These are phyloP conservation scores for Heliconius erato DNA, from an alignment of 2,888 invertebrate species.

Conservation along the genomic window DNA sequence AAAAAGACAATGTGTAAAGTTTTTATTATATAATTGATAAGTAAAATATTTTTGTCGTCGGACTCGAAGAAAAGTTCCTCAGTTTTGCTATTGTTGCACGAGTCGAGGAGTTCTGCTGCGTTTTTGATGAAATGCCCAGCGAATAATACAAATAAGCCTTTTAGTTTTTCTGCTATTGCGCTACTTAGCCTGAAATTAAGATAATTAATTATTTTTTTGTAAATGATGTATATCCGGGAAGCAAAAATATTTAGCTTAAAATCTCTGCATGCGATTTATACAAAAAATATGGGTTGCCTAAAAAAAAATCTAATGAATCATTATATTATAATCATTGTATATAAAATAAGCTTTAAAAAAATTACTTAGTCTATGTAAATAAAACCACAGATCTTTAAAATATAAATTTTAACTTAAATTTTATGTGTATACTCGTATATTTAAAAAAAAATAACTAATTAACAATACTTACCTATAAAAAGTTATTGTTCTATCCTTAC, in stretches of 20 bases:
- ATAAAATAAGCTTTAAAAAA: too few relatives aligned
- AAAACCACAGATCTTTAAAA: too few relatives aligned
- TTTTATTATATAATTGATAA: conserved; percentile 90
- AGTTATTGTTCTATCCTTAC: conserved; percentile 90
- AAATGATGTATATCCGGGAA: background rate
- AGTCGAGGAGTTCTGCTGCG: conserved; percentile 89
- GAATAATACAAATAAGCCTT: conserved; percentile 95
- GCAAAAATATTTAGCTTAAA: too few relatives aligned
- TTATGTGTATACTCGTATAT: too few relatives aligned
- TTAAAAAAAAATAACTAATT: background rate
- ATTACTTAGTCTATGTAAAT: too few relatives aligned
- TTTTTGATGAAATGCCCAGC: conserved; percentile 94
- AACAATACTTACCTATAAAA: conserved; percentile 89
- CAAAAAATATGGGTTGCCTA: too few relatives aligned
- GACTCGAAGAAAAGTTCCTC: conserved; percentile 83
- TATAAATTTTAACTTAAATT: too few relatives aligned
- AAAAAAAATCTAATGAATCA: too few relatives aligned
- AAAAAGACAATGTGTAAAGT: conserved; percentile 92
- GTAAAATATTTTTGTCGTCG: conserved; percentile 85
- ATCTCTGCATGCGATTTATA: too few relatives aligned
- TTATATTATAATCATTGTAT: too few relatives aligned
- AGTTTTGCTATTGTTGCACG: conserved; percentile 88
- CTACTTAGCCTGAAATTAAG: conserved; percentile 87
- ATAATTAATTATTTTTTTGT: background rate
- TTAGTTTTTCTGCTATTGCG: conserved; percentile 92